Percentiles rank a stretch among this genome's conserved stretches.
Evolutionary conservation across 2,797 vertebrate genomes (phyloP).

Genomic region (Erpetoichthys calabaricus): DNA sequence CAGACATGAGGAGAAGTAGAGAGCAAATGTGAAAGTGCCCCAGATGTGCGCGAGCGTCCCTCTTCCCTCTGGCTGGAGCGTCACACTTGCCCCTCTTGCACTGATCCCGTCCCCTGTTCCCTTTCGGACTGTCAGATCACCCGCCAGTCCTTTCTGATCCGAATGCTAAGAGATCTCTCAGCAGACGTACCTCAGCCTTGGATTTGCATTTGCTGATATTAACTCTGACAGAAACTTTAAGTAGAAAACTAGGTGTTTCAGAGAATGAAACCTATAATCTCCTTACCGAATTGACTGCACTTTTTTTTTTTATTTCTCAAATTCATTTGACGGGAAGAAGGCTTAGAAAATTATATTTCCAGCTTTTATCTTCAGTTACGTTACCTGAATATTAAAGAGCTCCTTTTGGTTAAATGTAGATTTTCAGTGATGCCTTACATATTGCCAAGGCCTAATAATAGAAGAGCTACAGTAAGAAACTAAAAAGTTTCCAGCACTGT

Average conservation of each 20-base stretch:
- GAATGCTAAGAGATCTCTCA: not conserved
- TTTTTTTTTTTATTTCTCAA: not conserved
- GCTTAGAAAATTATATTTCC: not conserved
- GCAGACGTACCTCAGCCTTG: not conserved
- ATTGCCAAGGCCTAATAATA: too few relatives aligned
- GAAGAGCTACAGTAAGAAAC: too few relatives aligned
- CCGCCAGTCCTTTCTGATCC: not conserved
- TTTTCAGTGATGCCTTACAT: not conserved
- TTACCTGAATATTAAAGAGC: not conserved
- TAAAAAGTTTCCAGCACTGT: too few relatives aligned
- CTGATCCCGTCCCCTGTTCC: too few relatives aligned
- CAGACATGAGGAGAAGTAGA: too few relatives aligned
- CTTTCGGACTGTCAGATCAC: too few relatives aligned
- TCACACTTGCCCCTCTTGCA: too few relatives aligned
- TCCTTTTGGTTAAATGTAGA: conserved; percentile 2
- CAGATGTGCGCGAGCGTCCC: too few relatives aligned
- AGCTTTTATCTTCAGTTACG: not conserved
- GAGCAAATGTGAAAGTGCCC: too few relatives aligned
- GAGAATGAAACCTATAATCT: conserved; percentile 4
- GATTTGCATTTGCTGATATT: not conserved
- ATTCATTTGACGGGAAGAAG: not conserved
- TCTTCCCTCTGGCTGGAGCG: too few relatives aligned
- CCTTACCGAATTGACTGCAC: not conserved
- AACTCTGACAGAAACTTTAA: conserved; percentile 4
- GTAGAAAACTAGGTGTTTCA: conserved; percentile 1